A percentile compares a stretch with the other conserved stretches of the same genome.
Conservation (phyloP, 2,797 vertebrate species). For the Silurus lanzhouensis region DNA sequence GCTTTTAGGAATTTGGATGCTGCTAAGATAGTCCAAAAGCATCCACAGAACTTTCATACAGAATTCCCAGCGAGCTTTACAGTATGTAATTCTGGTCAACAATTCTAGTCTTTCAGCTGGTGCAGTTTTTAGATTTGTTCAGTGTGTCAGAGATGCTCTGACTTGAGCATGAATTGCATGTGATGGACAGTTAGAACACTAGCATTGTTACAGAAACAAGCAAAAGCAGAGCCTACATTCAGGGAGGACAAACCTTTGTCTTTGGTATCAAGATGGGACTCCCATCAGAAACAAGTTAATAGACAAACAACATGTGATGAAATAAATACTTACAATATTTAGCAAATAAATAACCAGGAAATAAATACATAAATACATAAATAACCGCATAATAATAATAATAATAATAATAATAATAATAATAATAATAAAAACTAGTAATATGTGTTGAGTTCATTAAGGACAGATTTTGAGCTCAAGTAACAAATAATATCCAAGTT, state of each 20-base stretch:
- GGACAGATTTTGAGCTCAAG: constrained; percentile 59
- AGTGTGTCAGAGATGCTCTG: constrained; percentile 39
- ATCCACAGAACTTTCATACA: constrained; percentile 18
- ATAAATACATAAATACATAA: constrained; percentile 64
- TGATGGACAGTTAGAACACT: constrained; percentile 36
- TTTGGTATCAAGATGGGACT: constrained; percentile 84
- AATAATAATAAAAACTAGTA: constrained; percentile 76
- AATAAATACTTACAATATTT: constrained; percentile 82
- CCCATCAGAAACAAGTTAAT: constrained; percentile 80
- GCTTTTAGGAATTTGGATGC: background rate
- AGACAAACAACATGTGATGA: constrained; percentile 76
- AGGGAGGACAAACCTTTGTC: constrained; percentile 80
- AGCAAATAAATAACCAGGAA: constrained; percentile 77
- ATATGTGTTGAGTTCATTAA: constrained; percentile 50
- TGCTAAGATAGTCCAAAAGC: background rate
- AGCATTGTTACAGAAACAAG: constrained; percentile 43
- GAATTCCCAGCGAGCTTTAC: constrained; percentile 22
- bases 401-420: constrained; percentile 47
- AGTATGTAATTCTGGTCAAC: constrained; percentile 13
- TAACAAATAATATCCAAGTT: constrained; percentile 31
- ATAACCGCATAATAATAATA: constrained; percentile 64
- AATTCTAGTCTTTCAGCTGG: constrained; percentile 16
- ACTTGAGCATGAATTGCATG: constrained; percentile 46
- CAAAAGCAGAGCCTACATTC: constrained; percentile 69
- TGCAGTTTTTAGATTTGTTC: constrained; percentile 26